These are phyloP conservation scores for Hippocampus mohnikei DNA, from an alignment of 2,113 vertebrate species.

Conservation along the genomic window DNA sequence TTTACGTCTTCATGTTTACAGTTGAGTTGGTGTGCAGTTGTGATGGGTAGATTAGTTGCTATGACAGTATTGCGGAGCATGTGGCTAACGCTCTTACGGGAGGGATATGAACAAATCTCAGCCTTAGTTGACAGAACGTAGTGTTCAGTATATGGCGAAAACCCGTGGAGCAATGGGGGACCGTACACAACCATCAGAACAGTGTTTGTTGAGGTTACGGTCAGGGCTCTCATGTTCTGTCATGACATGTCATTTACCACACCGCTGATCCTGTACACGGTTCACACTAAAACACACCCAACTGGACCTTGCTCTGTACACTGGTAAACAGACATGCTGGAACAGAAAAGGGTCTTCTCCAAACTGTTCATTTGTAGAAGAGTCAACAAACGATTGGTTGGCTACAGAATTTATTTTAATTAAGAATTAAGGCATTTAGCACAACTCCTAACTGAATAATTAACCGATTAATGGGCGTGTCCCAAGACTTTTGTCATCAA, in stretches of 20 bases:
- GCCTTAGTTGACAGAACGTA: not conserved
- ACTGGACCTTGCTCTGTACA: not conserved
- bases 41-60: not conserved
- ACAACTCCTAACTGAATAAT: not conserved
- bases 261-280: too few species aligned
- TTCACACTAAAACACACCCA: not conserved
- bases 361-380: not conserved
- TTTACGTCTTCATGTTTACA: conserved; percentile 8
- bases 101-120: not conserved
- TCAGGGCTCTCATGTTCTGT: not conserved
- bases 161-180: not conserved
- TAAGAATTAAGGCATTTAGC: not conserved
- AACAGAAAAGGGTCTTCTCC: not conserved
- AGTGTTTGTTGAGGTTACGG: not conserved
- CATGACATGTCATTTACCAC: too few species aligned
- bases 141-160: not conserved
- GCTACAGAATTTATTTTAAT: not conserved
- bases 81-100: not conserved
- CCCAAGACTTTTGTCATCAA: not conserved
- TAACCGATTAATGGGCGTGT: not conserved
- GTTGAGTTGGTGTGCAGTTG: not conserved
- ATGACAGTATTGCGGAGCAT: not conserved
- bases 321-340: not conserved
- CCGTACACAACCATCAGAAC: not conserved
- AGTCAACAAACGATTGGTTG: not conserved